Evolutionary conservation across 2,888 invertebrate genomes (phyloP).

Genomic region (Lepas anatifera): DNA sequence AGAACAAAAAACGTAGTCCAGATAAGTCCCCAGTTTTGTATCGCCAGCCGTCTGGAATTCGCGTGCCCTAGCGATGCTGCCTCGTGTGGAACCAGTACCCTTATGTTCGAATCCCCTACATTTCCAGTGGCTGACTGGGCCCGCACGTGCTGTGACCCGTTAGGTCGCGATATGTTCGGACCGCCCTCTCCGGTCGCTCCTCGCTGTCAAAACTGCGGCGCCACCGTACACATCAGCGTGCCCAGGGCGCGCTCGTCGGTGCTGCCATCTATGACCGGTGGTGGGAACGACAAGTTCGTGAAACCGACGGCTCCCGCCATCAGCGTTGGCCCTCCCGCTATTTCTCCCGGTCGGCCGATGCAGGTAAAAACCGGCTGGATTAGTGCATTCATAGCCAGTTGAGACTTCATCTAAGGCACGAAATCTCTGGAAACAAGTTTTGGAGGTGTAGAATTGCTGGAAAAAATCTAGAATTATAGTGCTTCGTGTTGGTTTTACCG

Average conservation of each 20-base stretch:
- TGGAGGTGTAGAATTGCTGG: background rate
- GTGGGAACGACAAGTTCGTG: conserved; percentile 59
- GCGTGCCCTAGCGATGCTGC: too few species aligned
- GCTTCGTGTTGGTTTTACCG: background rate
- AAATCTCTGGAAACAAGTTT: background rate
- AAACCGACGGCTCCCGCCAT: conserved; percentile 66
- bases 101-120: too few species aligned
- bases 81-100: too few species aligned
- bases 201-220: conserved; percentile 57
- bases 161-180: conserved; percentile 33
- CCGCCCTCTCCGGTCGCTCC: conserved; percentile 40
- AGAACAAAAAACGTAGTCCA: too few species aligned
- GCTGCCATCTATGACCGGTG: conserved; percentile 35
- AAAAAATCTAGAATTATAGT: too few species aligned
- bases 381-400: background rate
- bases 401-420: background rate
- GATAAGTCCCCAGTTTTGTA: too few species aligned
- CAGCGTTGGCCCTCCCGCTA: conserved; percentile 21
- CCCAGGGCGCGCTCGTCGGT: conserved; percentile 16
- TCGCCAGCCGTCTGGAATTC: too few species aligned
- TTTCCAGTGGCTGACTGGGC: too few species aligned
- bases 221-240: conserved; percentile 34
- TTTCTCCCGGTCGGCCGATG: conserved; percentile 5
- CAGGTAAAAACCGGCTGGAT: background rate
- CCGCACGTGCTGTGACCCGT: background rate